phyloP scores from a whole-genome alignment of 2,888 invertebrate species.

The Malthinus flaveolus region DNA sequence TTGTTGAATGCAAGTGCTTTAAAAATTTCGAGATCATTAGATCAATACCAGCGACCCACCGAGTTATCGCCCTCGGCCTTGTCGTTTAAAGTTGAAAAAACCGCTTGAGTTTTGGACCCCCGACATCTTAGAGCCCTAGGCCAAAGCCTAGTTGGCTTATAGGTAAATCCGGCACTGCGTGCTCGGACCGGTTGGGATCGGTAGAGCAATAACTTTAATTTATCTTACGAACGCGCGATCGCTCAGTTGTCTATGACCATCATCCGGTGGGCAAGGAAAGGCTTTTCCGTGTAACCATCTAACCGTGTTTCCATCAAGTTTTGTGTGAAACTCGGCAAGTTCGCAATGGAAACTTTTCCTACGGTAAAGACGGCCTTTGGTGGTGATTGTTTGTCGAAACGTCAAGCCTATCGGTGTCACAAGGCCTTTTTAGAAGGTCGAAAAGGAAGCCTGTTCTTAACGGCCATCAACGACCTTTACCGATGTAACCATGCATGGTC shows the following conservation, averaged over 20 bases:
- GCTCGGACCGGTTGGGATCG: neutral
- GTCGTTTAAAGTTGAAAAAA: no score
- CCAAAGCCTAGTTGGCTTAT: no score
- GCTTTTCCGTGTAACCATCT: neutral
- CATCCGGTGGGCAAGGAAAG: neutral
- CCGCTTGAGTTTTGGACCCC: no score
- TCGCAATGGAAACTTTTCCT: constrained; percentile 16
- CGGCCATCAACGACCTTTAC: neutral
- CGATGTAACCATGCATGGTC: neutral
- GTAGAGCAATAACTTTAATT: no score
- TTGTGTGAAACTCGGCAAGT: constrained; percentile 25
- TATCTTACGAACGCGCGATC: no score
- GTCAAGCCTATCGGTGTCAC: constrained; percentile 23
- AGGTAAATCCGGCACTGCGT: neutral
- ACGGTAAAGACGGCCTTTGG: constrained; percentile 24
- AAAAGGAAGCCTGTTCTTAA: no score
- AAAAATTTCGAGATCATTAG: no score
- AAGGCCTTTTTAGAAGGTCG: neutral
- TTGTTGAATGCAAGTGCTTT: no score
- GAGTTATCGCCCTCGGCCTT: no score
- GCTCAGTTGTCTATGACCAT: neutral
- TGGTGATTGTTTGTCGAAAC: constrained; percentile 18
- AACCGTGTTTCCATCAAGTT: neutral
- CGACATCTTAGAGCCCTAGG: no score
- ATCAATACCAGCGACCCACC: no score